Evolutionary conservation across 2,113 vertebrate genomes (phyloP), one percentile per base, ranked within the genome.

Genomic region (Mastomys natalensis): DNA sequence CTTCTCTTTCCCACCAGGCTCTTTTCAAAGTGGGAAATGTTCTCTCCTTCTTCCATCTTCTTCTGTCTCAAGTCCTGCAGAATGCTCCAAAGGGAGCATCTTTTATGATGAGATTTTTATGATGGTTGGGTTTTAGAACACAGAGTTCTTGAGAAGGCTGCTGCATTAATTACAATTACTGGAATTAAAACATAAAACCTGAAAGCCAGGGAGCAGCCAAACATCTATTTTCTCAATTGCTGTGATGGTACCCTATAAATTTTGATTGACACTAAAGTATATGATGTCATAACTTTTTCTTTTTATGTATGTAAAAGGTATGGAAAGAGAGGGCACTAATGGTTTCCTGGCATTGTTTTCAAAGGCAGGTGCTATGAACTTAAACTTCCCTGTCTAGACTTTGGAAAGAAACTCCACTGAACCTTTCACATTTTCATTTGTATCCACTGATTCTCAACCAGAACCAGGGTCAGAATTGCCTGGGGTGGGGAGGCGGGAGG

Each of bases 91-190:
- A 77, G 85, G 31, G 34, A 29, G 10, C 48, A 51, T 51, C 51
- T 51, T 51, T 51, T 51, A 51, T 51, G 37, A 53, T 66, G 73
- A n/a, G 22, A 55, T 86, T 72, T 64, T 77, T 64, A 70, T 2
- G 5, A 70, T 31, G 40, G 43, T 16, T 89, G 60, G 53, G 31
- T 24, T 21, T 58, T 3, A 40, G 78, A 68, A 55, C 55, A 62
- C 48, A 45, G 73, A 93, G 53, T 82, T 40, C 53, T 48, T 43
- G n/a, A 81, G 73, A 74, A 37, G 51, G 11, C 17, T 31, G n/a
- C 10, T 58, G 43, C n/a, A 87, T 89, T 90, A 81, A 94, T 76
- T 86, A 92, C 22, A 81, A 94, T 76, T 86, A 92, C 22, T 70
- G 73, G 74, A 90, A 92, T 64, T 76, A 64, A 92, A 87, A 68